Conservation (phyloP, 2,113 vertebrate species). For the Naja naja region DNA sequence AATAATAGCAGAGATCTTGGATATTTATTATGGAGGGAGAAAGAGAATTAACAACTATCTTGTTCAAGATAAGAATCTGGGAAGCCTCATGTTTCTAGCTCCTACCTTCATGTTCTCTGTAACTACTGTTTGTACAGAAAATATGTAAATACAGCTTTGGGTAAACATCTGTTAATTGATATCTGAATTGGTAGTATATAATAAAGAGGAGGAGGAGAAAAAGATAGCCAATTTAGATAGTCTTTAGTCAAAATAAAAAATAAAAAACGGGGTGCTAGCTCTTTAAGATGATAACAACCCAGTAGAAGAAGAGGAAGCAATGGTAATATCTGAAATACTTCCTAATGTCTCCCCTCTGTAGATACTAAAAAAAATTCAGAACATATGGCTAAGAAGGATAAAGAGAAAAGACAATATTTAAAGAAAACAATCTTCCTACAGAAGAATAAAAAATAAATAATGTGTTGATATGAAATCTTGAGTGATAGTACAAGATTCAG, state of each 20-base stretch:
- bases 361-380: not conserved
- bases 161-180: not conserved
- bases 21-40: not conserved
- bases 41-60: not conserved
- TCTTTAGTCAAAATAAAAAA: not conserved
- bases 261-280: no score
- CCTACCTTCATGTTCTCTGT: not conserved
- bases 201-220: not conserved
- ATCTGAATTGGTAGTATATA: not conserved
- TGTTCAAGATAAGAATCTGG: not conserved
- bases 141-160: not conserved
- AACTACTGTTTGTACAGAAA: not conserved
- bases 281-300: not conserved
- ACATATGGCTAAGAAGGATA: not conserved
- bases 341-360: not conserved
- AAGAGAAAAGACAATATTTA: no score
- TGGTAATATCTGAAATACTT: not conserved
- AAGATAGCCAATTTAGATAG: not conserved
- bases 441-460: no score
- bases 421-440: no score
- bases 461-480: no score
- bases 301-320: not conserved
- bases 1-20: not conserved
- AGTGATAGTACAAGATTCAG: no score
- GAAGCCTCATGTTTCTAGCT: not conserved